Evolutionary conservation across 2,888 invertebrate species (phyloP), one percentile per base, ranked within the genome.

Genomic region (Scaptomyza flava): DNA sequence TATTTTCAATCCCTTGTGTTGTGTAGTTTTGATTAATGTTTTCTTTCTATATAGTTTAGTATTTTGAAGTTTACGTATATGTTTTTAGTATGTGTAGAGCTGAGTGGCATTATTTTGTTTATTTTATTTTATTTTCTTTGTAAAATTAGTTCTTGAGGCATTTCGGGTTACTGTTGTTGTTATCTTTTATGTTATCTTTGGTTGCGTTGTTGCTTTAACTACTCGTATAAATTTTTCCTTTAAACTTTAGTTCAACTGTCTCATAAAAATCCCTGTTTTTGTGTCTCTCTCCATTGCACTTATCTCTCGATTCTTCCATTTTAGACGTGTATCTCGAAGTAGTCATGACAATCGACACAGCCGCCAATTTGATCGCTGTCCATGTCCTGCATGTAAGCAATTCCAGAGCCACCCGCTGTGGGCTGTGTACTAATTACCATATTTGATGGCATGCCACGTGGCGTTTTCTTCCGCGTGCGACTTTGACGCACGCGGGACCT

Each of bases 321-420:
- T 93, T 94, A 94, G 78, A 94, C 94, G 79, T 94, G 94, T 89
- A 94, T 94, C 91, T 94, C 94, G 79, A 91, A 92, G 78, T 91
- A 92, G 76, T 92, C 92, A 72, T 92, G 91, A 69, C 92, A 92
- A 77, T 92, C 92, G 43, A 92, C 91, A 82, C 91, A 91, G 60
- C 91, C 91, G 53, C 91, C 89, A 36, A 79, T 76, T 31, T 69
- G 72, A 33, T 87, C 89, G 27, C 67, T 72, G 17, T 72, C 62
- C 74, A 84, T 79, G 12, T 80, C 79, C 42, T 71, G 81, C 62
- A 73, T 68, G 45, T 81, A 84, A 36, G 77, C 73, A 43, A 79
- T 77, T 41, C 75, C 72, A 11, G 51, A 6, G 0, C 75, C 79
- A 23, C 70, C 72, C n/a, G 73, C 69, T 6, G 81, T 76, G 0